phyloP scores from a whole-genome alignment of 2,888 invertebrate genomes.

The Epirrhoe alternata region DNA sequence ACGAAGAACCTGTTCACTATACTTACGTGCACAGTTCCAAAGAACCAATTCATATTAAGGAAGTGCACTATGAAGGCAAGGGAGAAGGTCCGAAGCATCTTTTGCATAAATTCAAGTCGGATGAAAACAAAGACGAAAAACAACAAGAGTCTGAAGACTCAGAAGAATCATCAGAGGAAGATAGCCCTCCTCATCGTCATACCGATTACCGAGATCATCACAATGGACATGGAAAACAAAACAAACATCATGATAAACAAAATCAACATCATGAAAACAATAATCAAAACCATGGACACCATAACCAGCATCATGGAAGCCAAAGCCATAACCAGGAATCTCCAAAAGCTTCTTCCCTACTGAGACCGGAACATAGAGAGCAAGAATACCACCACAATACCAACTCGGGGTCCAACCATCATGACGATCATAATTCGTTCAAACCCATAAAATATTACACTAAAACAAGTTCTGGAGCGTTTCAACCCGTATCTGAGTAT shows the following conservation, averaged over 20 bases:
- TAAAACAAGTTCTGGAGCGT: constrained; percentile 40
- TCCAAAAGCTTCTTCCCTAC: constrained; percentile 36
- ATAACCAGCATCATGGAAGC: constrained; percentile 19
- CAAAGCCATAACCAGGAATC: constrained; percentile 34
- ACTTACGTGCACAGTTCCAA: constrained; percentile 59
- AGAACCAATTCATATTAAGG: constrained; percentile 60
- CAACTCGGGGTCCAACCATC: constrained; percentile 35
- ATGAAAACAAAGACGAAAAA: constrained; percentile 48
- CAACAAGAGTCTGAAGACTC: constrained; percentile 42
- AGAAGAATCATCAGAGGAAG: constrained; percentile 46
- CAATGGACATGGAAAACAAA: constrained; percentile 15
- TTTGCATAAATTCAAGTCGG: constrained; percentile 61
- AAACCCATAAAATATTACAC: constrained; percentile 38
- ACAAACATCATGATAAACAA: constrained; percentile 30
- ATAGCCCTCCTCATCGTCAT: constrained; percentile 41
- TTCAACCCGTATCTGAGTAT: constrained; percentile 61
- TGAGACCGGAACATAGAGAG: constrained; percentile 44
- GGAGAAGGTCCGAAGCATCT: constrained; percentile 63
- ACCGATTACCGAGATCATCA: constrained; percentile 30
- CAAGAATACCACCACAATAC: constrained; percentile 39
- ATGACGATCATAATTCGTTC: constrained; percentile 33
- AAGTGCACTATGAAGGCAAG: constrained; percentile 58
- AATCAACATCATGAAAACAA: constrained; percentile 15
- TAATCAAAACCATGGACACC: constrained; percentile 31
- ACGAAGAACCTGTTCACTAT: constrained; percentile 68